Evolutionary conservation across 2,797 vertebrate species (phyloP).

Genomic region (Coluber constrictor): DNA sequence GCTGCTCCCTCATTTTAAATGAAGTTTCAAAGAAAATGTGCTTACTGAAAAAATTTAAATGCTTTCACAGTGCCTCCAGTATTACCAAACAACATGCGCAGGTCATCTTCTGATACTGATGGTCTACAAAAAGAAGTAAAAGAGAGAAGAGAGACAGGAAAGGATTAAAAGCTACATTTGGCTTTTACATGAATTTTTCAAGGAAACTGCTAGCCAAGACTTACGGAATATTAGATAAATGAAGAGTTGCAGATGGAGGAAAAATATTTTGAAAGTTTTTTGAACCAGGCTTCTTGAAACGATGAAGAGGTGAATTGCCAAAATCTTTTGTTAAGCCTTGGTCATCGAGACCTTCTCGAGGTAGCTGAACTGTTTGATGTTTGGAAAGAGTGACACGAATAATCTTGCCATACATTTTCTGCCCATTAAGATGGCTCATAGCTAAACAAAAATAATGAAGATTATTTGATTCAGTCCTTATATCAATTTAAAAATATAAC

Average conservation of each 20-base stretch:
- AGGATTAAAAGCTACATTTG: constrained; percentile 1
- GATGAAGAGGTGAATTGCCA: constrained; percentile 93
- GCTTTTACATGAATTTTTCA: neutral
- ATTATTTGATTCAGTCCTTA: constrained; percentile 5
- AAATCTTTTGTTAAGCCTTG: constrained; percentile 97
- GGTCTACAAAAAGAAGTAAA: constrained; percentile 73
- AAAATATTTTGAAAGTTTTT: constrained; percentile 99
- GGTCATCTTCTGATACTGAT: constrained; percentile 91
- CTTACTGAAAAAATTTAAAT: constrained; percentile 99
- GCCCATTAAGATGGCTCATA: constrained; percentile 96
- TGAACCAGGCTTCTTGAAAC: constrained; percentile 96
- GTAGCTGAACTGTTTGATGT: constrained; percentile 94
- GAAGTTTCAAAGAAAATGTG: constrained; percentile 54
- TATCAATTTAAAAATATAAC: constrained; percentile 6
- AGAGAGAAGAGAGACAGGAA: neutral
- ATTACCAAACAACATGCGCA: constrained; percentile 91
- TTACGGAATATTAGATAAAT: constrained; percentile 96
- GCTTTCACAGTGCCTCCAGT: constrained; percentile 95
- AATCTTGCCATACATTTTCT: constrained; percentile 98
- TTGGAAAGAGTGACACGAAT: constrained; percentile 95
- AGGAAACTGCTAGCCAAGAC: constrained; percentile 56
- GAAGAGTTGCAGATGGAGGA: constrained; percentile 93
- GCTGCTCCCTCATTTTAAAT: constrained; percentile 17
- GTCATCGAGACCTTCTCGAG: constrained; percentile 93
- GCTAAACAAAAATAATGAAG: constrained; percentile 69